phyloP scores from a whole-genome alignment of 2,888 invertebrate genomes.

The Neoitamus cyanurus region DNA sequence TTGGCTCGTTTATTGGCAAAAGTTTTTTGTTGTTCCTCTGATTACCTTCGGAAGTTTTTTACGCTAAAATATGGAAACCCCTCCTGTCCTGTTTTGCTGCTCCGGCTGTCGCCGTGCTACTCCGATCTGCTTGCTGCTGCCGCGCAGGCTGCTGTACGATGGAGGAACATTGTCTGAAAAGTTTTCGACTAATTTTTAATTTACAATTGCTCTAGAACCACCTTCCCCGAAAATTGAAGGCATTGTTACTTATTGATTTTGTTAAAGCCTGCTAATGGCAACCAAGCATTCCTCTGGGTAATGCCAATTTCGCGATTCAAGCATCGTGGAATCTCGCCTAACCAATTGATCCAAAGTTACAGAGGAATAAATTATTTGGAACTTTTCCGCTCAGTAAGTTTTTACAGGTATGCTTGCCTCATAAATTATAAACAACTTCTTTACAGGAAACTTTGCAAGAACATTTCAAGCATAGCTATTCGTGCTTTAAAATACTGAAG shows the following conservation, averaged over 20 bases:
- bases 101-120: not conserved
- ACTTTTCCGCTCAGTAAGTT: not conserved
- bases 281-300: not conserved
- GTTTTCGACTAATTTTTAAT: slow-evolving; percentile 38
- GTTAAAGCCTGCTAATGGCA: not conserved
- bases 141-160: not conserved
- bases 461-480: not conserved
- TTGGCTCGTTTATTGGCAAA: slow-evolving; percentile 15
- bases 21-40: slow-evolving; percentile 9
- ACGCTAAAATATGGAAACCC: not conserved
- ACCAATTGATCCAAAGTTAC: not conserved
- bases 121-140: too few relatives aligned
- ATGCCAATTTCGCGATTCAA: not conserved
- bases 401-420: not conserved
- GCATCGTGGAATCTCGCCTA: not conserved
- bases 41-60: slow-evolving; percentile 22
- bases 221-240: not conserved
- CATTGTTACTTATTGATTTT: slow-evolving; percentile 11
- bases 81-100: not conserved
- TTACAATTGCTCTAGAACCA: not conserved
- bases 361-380: not conserved
- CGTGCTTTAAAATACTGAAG: too few relatives aligned
- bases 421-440: not conserved
- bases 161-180: slow-evolving; percentile 35
- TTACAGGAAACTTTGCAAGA: not conserved